Evolutionary conservation across 2,888 invertebrate genomes (phyloP).

Genomic region (Actias luna): DNA sequence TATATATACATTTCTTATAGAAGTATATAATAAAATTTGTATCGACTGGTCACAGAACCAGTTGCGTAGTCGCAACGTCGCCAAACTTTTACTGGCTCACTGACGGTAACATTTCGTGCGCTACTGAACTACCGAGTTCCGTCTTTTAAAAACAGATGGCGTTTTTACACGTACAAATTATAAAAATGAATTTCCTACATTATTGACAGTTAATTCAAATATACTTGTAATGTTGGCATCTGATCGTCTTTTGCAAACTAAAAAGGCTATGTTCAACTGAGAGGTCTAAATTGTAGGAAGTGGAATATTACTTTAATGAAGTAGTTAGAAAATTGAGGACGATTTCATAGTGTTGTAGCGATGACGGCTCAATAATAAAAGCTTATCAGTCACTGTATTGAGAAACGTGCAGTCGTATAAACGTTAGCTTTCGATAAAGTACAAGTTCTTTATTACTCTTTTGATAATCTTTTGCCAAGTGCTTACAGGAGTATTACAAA

Average conservation of each 20-base stretch:
- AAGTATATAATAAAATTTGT: not conserved
- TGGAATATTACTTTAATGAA: not conserved
- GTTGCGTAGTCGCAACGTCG: slow-evolving; percentile 11
- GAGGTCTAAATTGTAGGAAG: not conserved
- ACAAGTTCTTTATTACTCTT: not conserved
- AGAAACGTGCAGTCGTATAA: not conserved
- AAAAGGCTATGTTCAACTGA: not conserved
- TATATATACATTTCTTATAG: not conserved
- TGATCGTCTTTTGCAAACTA: not conserved
- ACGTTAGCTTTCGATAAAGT: not conserved
- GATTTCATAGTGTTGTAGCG: not conserved
- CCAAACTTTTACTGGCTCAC: slow-evolving; percentile 9
- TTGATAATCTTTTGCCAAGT: not conserved
- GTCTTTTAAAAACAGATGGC: slow-evolving; percentile 57
- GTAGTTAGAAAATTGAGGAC: not conserved
- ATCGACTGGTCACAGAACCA: not conserved
- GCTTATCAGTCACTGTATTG: not conserved
- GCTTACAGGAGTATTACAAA: not conserved
- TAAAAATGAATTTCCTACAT: not conserved
- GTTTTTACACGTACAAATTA: slow-evolving; percentile 29
- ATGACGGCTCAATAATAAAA: no score
- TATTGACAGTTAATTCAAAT: not conserved
- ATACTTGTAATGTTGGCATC: no score
- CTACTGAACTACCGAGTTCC: slow-evolving; percentile 52
- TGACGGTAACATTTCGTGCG: slow-evolving; percentile 11